Conservation (phyloP, 1,140 invertebrate species). For the Calephelis virginiensis region DNA sequence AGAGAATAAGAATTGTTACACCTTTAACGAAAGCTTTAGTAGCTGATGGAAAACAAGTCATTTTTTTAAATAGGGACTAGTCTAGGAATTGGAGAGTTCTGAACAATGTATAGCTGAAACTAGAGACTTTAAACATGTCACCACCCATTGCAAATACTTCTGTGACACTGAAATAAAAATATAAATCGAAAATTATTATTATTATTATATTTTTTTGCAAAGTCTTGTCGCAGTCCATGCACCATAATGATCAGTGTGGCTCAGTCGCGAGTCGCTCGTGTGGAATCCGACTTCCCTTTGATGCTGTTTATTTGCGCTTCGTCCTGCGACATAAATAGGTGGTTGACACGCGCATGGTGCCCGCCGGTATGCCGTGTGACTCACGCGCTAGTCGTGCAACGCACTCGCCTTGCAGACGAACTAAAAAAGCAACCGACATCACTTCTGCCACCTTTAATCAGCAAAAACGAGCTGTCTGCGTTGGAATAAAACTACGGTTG, state of each 20-base stretch:
- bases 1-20: too few species aligned
- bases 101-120: too few species aligned
- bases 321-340: conserved; percentile 77
- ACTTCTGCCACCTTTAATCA: conserved; percentile 35
- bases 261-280: conserved; percentile 20
- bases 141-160: too few species aligned
- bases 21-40: too few species aligned
- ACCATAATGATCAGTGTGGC: conserved; percentile 7
- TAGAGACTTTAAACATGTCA: too few species aligned
- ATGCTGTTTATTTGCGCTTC: conserved; percentile 76
- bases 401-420: conserved; percentile 44
- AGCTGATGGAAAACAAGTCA: too few species aligned
- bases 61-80: too few species aligned
- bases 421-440: conserved; percentile 50
- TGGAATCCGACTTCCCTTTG: conserved; percentile 71
- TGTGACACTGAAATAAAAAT: too few species aligned
- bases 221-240: background rate
- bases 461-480: conserved; percentile 23
- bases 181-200: too few species aligned
- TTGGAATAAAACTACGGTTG: conserved; percentile 1
- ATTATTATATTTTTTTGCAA: background rate
- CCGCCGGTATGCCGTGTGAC: conserved; percentile 62
- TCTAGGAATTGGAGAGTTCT: too few species aligned
- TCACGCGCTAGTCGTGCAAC: conserved; percentile 61
- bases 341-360: conserved; percentile 71